A percentile compares a stretch with the other conserved stretches of the same genome.
These are phyloP conservation scores for Stenichneumon culpator DNA, from an alignment of 2,888 invertebrate genomes.

Conservation along the genomic window DNA sequence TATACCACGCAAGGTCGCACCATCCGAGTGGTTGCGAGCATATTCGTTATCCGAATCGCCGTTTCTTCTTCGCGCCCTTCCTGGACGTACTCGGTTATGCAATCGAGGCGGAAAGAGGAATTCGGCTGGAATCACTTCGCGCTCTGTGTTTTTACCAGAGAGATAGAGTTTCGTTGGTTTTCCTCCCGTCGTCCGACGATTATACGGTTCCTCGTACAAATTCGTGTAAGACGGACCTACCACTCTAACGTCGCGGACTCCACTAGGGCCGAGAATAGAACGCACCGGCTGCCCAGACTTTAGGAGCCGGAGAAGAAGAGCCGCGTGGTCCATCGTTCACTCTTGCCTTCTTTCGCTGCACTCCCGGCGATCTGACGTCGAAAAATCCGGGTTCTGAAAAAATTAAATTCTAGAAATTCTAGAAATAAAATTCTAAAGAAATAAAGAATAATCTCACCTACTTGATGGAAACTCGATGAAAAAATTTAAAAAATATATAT, in stretches of 20 bases:
- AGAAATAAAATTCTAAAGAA: too few species aligned
- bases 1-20: not conserved
- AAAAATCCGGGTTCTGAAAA: not conserved
- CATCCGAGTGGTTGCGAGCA: not conserved
- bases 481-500: not conserved
- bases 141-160: not conserved
- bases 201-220: slow-evolving; percentile 23
- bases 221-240: slow-evolving; percentile 20
- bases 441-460: not conserved
- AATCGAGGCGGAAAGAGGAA: slow-evolving; percentile 16
- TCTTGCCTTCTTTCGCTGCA: slow-evolving; percentile 37
- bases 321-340: slow-evolving; percentile 60
- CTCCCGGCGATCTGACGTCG: not conserved
- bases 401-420: too few species aligned
- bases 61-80: not conserved
- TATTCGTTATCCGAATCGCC: not conserved
- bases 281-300: slow-evolving; percentile 77
- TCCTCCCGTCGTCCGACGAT: slow-evolving; percentile 23
- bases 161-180: slow-evolving; percentile 18
- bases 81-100: not conserved
- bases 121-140: slow-evolving; percentile 25
- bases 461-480: not conserved
- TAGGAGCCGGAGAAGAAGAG: slow-evolving; percentile 72
- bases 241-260: slow-evolving; percentile 57
- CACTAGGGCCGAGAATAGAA: slow-evolving; percentile 74